These are phyloP conservation scores for Falco berigora DNA, from an alignment of 2,797 vertebrate genomes.

Conservation along the genomic window DNA sequence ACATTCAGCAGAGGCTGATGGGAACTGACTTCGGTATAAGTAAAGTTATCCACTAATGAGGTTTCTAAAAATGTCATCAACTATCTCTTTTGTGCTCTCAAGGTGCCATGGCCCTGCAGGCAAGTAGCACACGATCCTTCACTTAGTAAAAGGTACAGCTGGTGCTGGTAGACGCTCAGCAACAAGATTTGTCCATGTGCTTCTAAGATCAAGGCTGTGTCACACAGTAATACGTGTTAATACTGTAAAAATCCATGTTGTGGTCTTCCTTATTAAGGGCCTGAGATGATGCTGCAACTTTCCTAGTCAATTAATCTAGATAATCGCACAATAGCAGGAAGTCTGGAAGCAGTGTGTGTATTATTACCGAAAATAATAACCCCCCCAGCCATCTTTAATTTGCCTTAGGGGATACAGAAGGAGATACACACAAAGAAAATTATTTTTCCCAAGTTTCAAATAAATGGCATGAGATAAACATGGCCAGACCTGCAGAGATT, in stretches of 20 bases:
- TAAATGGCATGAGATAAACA: background rate
- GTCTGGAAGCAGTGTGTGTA: conserved; percentile 32
- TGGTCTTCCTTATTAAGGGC: conserved; percentile 13
- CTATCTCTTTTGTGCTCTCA: background rate
- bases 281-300: conserved; percentile 41
- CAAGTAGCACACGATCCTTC: background rate
- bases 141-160: background rate
- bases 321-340: conserved; percentile 45
- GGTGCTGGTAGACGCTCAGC: background rate
- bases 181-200: background rate
- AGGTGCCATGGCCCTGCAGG: background rate
- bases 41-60: background rate
- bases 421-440: background rate
- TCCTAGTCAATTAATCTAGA: conserved; percentile 51
- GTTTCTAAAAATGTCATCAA: background rate
- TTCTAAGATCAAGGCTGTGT: background rate
- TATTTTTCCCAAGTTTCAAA: background rate
- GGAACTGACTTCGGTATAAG: background rate
- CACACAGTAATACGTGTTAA: background rate
- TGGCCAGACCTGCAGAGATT: background rate
- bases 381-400: conserved; percentile 36
- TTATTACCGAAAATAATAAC: conserved; percentile 45
- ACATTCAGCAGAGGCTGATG: background rate
- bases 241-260: background rate
- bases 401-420: conserved; percentile 14